Conservation (phyloP, 2,797 vertebrate species). For the Hippoglossus hippoglossus region DNA sequence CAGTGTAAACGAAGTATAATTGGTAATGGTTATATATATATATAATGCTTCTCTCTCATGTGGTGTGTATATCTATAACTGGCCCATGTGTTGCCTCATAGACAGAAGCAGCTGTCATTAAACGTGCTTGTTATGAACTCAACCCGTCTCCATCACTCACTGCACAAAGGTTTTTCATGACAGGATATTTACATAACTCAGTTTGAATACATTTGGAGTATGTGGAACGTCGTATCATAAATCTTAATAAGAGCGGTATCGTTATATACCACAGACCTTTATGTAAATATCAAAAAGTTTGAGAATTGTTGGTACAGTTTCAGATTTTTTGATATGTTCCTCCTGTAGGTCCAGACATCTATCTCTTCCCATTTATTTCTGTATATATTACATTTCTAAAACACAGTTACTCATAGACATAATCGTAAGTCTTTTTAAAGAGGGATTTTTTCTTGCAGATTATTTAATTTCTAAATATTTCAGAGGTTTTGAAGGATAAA, state of each 20-base stretch:
- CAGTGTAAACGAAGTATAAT: slow-evolving; percentile 68
- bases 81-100: slow-evolving; percentile 56
- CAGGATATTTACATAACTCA: slow-evolving; percentile 6
- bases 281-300: too few relatives aligned
- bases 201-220: background rate
- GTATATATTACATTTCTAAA: too few relatives aligned
- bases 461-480: too few relatives aligned
- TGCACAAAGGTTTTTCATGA: slow-evolving; percentile 16
- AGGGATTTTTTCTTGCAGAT: too few relatives aligned
- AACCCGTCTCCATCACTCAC: slow-evolving; percentile 53
- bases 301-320: background rate
- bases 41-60: slow-evolving; percentile 48
- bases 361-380: background rate
- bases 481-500: too few relatives aligned
- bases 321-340: background rate
- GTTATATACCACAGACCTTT: slow-evolving; percentile 4
- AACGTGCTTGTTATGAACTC: slow-evolving; percentile 70
- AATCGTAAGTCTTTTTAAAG: too few relatives aligned
- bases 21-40: slow-evolving; percentile 27
- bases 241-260: background rate
- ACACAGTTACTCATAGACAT: too few relatives aligned
- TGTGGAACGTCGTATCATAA: slow-evolving; percentile 7
- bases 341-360: background rate
- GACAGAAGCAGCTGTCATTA: slow-evolving; percentile 62
- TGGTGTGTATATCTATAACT: slow-evolving; percentile 43